Base-by-base conservation (phyloP, 2,797 vertebrate species). In the Poeciliopsis presidionis region DNA sequence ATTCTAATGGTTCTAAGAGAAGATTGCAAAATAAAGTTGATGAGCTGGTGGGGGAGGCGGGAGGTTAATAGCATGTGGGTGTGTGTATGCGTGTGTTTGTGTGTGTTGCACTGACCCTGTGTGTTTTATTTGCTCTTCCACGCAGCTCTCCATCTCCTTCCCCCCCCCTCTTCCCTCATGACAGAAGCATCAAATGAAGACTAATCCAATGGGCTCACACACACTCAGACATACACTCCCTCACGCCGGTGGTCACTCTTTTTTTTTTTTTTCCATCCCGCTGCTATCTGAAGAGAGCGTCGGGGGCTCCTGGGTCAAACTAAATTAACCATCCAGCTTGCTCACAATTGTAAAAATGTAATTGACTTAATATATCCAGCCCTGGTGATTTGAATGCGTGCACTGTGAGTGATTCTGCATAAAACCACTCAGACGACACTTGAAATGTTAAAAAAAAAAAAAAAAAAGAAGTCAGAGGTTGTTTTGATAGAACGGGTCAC, bases 21-120 rank as follows among this genome's bases (percentile, higher is more conserved):
- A 98, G 97, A 99, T 98, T 98, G 97, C 97, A 97, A 97, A 99
- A 97, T 97, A 97, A 97, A 98, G 97, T 98, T 99, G 98, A 98
- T 97, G 97, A 95, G 97, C 96, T 98, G 95, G 96, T 70, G 43
- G 95, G 96, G 96, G 96, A 96, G 96, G 97, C 95, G 97, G 97
- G 97, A 96, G 97, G 97, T 97, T 99, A 98, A 99, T 98, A 97
- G 97, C 95, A 95, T 96, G 94, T 96, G 96, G 95, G 95, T 89
- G 41, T 90, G 90, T 92, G 88, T 92, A 90, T 89, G 81, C 88
- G 92, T 90, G 90, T 92, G 88, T 92, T 91, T 90, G 81, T 91
- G 92, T 90, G 89, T 86, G 90, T 94, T 87, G 75, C 71, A 77
- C 90, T 92, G 89, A 94, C 92, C 89, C 88, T 80, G 88, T 91